Evolutionary conservation across 2,888 invertebrate species (phyloP), one percentile per base, ranked within the genome.

Genomic region (Phengaris alcon): DNA sequence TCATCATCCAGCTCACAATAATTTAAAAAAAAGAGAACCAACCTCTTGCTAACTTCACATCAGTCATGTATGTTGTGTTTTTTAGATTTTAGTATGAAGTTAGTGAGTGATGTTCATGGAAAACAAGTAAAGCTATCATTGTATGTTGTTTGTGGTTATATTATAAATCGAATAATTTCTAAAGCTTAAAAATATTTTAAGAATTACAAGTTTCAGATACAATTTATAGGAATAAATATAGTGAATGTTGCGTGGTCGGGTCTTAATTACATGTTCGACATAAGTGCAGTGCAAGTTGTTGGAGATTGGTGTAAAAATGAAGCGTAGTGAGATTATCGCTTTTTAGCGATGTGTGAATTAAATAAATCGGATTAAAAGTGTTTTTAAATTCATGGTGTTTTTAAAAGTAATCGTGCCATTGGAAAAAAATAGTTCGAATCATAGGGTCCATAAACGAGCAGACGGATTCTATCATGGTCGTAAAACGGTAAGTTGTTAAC

Each of bases 381-480:
- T 81, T 90, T 86, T 85, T 83, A 81, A 91, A 91, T 93, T 90
- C 89, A 93, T 93, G 93, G 93, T 93, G 93, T 90, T 90, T 88
- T 84, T 86, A 84, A 88, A 85, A 87, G 85, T 85, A 80, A 86
- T 88, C 85, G 93, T 93, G 90, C 81, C 84, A 84, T 89, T 91
- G 87, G 87, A 85, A 87, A 89, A 89, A 83, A 83, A 89, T 89
- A 89, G 83, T 89, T 89, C 90, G 87, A 93, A 93, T 90, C 93
- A 94, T 94, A 93, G 93, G 93, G 90, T 93, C 93, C 90, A 92
- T 89, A 90, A 91, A 89, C 89, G 93, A 91, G 89, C 90, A 87
- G 87, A 93, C 93, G 93, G 93, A 92, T 91, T 93, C 92, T 93
- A 93, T 88, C 92, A 94, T 94, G 94, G 94, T 93, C 91, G 93